Percentiles rank a stretch among this genome's conserved stretches.
phyloP scores from a whole-genome alignment of 2,888 invertebrate species.

The Eulithis testata region DNA sequence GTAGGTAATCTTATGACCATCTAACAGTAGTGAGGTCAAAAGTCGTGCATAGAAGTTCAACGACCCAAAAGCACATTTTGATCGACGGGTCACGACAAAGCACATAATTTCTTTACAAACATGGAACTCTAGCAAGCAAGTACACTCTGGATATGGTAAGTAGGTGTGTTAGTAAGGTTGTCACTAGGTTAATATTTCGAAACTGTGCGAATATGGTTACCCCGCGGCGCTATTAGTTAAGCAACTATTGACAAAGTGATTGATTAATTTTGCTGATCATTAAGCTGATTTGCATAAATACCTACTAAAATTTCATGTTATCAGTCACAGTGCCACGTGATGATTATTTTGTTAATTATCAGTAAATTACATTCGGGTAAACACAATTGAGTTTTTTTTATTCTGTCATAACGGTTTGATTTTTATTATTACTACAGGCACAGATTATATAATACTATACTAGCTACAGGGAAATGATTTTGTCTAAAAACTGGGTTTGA shows the following conservation, averaged over 20 bases:
- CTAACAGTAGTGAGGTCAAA: conserved; percentile 27
- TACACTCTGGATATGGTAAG: background rate
- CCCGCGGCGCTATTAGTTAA: conserved; percentile 21
- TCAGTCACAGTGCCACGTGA: conserved; percentile 9
- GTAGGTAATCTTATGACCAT: too few species aligned
- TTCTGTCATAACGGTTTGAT: too few species aligned
- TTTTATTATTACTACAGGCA: too few species aligned
- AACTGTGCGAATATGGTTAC: conserved; percentile 21
- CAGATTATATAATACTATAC: too few species aligned
- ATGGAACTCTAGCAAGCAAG: background rate
- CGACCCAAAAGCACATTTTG: conserved; percentile 32
- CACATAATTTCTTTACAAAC: background rate
- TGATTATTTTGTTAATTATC: background rate
- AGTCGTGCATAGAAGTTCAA: conserved; percentile 36
- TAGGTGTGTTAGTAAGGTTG: conserved; percentile 7
- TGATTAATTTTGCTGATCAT: conserved; percentile 34
- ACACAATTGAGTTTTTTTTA: too few species aligned
- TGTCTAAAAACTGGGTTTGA: too few species aligned
- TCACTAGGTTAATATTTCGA: conserved; percentile 20
- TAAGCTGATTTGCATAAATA: conserved; percentile 33
- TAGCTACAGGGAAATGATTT: too few species aligned
- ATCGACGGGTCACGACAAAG: conserved; percentile 33
- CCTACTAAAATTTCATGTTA: conserved; percentile 18
- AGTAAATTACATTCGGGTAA: too few species aligned
- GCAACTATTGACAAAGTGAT: conserved; percentile 37